phyloP scores from a whole-genome alignment of 2,113 vertebrate genomes.

The Ardeotis arabs region DNA sequence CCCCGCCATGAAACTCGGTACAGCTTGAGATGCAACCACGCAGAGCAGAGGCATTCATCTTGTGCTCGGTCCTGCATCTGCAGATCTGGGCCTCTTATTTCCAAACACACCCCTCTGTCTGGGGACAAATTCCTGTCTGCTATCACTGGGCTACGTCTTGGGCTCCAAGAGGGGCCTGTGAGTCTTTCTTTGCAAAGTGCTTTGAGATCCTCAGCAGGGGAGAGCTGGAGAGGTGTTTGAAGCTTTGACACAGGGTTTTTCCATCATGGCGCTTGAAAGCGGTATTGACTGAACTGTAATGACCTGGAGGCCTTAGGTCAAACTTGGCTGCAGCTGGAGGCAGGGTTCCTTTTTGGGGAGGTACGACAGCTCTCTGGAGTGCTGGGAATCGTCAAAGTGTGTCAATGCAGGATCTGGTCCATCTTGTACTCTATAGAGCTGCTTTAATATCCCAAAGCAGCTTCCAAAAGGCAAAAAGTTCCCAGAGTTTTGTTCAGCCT shows the following conservation, averaged over 20 bases:
- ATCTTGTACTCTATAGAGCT: background rate
- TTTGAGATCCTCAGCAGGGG: constrained; percentile 29
- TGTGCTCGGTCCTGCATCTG: background rate
- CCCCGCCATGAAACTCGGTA: background rate
- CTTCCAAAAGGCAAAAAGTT: background rate
- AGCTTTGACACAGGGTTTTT: background rate
- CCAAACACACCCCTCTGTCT: background rate
- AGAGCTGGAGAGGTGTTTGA: background rate
- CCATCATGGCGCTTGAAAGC: background rate
- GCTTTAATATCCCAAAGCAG: background rate
- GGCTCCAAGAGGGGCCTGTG: background rate
- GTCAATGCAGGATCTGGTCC: background rate
- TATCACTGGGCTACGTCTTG: background rate
- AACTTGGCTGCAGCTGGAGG: constrained; percentile 20
- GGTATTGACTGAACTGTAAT: background rate
- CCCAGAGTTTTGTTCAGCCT: background rate
- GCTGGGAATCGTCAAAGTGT: background rate
- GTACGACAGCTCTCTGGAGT: background rate
- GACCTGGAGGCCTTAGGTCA: constrained; percentile 32
- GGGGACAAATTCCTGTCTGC: background rate
- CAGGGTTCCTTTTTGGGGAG: background rate
- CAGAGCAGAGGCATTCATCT: background rate
- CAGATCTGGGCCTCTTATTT: background rate
- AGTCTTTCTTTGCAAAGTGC: background rate
- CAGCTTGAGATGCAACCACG: background rate